A percentile compares a stretch with the other conserved stretches of the same genome.
Evolutionary conservation across 2,113 vertebrate species (phyloP).

Genomic region (Phrynosoma blainvillii): DNA sequence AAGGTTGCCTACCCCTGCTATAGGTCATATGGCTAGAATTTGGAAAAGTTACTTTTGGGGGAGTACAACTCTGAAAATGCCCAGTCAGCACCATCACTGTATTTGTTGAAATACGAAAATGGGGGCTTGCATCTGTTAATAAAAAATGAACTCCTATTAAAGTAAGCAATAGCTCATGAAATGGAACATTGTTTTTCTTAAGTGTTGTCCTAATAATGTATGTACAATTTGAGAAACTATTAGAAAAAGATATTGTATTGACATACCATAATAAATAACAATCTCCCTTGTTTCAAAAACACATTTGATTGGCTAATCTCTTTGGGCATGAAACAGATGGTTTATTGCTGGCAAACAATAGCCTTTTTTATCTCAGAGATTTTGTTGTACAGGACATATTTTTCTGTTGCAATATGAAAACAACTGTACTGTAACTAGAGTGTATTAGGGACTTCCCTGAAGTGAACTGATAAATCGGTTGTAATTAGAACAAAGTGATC

Average conservation of each 20-base stretch:
- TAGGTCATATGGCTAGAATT: neutral
- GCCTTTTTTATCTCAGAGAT: slow-evolving; percentile 35
- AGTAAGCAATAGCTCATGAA: neutral
- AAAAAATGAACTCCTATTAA: neutral
- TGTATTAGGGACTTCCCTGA: slow-evolving; percentile 43
- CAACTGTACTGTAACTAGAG: slow-evolving; percentile 35
- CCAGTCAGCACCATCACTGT: neutral
- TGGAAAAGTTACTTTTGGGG: too few species aligned
- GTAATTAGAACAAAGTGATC: slow-evolving; percentile 63
- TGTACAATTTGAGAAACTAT: neutral
- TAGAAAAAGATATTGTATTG: neutral
- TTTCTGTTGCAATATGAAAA: slow-evolving; percentile 4
- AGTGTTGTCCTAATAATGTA: neutral
- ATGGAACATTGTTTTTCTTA: neutral
- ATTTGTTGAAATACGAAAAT: neutral
- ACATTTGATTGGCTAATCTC: neutral
- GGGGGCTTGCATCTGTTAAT: neutral
- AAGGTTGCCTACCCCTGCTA: too few species aligned
- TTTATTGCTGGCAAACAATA: neutral
- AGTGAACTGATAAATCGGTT: slow-evolving; percentile 64
- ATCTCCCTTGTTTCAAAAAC: neutral
- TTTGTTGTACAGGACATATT: slow-evolving; percentile 40
- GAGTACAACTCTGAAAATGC: neutral
- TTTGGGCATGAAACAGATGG: slow-evolving; percentile 18
- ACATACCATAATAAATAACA: neutral